Evolutionary conservation across 2,888 invertebrate genomes (phyloP).

Genomic region (Nephrotoma guestfalica): DNA sequence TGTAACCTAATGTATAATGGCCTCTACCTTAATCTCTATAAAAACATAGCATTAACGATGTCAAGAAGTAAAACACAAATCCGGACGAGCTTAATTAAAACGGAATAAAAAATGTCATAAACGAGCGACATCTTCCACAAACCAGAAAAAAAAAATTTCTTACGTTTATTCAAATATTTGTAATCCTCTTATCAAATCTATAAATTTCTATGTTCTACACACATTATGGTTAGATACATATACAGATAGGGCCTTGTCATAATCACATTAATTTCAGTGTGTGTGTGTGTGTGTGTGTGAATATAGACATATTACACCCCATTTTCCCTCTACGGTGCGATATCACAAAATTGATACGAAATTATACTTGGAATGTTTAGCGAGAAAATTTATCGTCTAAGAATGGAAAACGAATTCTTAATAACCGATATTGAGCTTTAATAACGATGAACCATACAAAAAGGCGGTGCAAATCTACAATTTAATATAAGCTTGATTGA

Average conservation of each 20-base stretch:
- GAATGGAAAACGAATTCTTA: not conserved
- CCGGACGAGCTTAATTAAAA: not conserved
- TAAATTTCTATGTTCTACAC: not conserved
- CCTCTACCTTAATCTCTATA: no score
- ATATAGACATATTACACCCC: not conserved
- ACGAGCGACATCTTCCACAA: not conserved
- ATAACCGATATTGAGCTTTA: not conserved
- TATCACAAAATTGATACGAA: not conserved
- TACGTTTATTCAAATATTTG: not conserved
- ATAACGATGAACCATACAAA: not conserved
- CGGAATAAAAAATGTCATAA: not conserved
- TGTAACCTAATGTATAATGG: no score
- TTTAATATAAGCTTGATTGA: not conserved
- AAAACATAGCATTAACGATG: no score
- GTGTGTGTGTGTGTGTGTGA: not conserved
- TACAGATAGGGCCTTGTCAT: not conserved
- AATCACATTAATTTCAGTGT: not conserved
- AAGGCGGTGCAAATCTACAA: not conserved
- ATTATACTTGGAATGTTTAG: not conserved
- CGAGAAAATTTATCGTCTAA: not conserved
- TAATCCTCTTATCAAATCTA: not conserved
- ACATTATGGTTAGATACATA: not conserved
- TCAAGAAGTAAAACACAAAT: no score
- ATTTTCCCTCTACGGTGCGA: not conserved
- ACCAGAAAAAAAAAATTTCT: not conserved